Conservation (phyloP, 2,797 vertebrate genomes). For the Heteromormyrus szaboi region DNA sequence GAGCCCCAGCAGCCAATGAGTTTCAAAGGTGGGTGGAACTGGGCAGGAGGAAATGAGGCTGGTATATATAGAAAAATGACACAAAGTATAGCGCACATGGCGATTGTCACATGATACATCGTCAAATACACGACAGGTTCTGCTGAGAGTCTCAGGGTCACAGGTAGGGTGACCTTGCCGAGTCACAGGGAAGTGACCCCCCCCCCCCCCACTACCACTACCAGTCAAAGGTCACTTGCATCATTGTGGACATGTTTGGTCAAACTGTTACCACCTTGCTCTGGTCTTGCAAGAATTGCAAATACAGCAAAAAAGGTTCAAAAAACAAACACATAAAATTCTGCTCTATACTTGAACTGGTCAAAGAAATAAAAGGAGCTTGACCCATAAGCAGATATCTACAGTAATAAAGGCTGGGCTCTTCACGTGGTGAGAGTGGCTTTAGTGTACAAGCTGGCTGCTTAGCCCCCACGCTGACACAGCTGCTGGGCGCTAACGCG, state of each 20-base stretch:
- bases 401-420: conserved; percentile 6
- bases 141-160: conserved; percentile 2
- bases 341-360: neutral
- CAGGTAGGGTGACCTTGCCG: neutral
- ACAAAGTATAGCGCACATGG: neutral
- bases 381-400: conserved; percentile 5
- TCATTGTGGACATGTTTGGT: conserved; percentile 8
- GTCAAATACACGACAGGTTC: neutral
- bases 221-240: conserved; percentile 19
- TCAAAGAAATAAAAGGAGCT: neutral
- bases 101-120: neutral
- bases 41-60: neutral
- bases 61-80: neutral
- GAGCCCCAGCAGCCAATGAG: neutral
- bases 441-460: neutral
- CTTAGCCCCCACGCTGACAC: neutral
- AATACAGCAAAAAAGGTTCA: neutral
- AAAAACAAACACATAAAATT: conserved; percentile 7
- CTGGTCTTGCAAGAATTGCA: neutral
- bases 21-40: neutral
- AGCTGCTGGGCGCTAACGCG: neutral
- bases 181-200: neutral
- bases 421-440: neutral
- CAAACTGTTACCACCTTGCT: neutral
- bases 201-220: neutral